Conservation (phyloP, 2,888 invertebrate species). For the Eledone cirrhosa region DNA sequence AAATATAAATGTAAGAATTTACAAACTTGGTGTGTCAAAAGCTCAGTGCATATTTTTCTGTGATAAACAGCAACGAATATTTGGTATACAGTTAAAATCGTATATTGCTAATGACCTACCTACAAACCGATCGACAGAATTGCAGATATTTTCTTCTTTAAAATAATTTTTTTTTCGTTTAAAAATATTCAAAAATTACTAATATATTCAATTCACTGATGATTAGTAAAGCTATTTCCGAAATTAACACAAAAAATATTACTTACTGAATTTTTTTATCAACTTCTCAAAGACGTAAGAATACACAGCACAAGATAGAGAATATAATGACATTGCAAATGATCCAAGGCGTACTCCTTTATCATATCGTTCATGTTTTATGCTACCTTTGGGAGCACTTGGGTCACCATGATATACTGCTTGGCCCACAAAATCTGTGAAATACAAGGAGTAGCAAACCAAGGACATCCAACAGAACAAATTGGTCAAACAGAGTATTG, state of each 20-base stretch:
- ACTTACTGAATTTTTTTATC: conserved; percentile 75
- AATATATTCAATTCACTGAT: neutral
- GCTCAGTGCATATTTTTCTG: too few relatives aligned
- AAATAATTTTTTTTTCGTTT: too few relatives aligned
- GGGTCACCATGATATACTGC: conserved; percentile 86
- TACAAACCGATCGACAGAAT: too few relatives aligned
- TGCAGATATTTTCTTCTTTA: too few relatives aligned
- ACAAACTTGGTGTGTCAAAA: too few relatives aligned
- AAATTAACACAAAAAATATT: neutral
- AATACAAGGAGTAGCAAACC: conserved; percentile 94
- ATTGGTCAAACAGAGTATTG: conserved; percentile 89
- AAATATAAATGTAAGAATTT: too few relatives aligned
- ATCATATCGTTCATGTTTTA: conserved; percentile 74
- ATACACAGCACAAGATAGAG: conserved; percentile 92
- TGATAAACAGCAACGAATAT: too few relatives aligned
- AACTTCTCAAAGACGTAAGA: conserved; percentile 87
- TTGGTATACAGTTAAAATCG: too few relatives aligned
- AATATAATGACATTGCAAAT: conserved; percentile 90
- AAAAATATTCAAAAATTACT: too few relatives aligned
- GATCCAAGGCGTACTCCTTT: conserved; percentile 94
- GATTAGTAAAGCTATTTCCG: neutral
- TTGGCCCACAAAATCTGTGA: conserved; percentile 91
- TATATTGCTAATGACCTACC: too few relatives aligned
- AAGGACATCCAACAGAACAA: conserved; percentile 98
- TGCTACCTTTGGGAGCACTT: conserved; percentile 67